Percentiles rank a stretch among this genome's conserved stretches.
These are phyloP conservation scores for Pterostichus madidus DNA, from an alignment of 2,888 invertebrate genomes.

Conservation along the genomic window DNA sequence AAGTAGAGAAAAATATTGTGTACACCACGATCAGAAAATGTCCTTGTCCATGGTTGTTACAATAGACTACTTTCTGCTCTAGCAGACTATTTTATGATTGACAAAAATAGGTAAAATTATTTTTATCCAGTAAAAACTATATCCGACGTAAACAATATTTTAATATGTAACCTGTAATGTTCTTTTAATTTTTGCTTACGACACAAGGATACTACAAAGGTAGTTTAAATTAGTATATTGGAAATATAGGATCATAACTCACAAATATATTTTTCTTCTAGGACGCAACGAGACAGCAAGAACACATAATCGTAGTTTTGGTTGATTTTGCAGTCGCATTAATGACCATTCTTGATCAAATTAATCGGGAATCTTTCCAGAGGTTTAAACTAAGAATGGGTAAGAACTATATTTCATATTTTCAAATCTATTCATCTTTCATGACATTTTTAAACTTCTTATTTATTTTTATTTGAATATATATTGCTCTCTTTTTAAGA, in stretches of 20 bases:
- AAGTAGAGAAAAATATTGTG: no score
- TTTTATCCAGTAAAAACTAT: no score
- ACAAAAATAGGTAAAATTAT: no score
- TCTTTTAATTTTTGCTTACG: background rate
- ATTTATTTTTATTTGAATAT: no score
- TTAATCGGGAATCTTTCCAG: slow-evolving; percentile 98
- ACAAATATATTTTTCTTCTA: slow-evolving; percentile 73
- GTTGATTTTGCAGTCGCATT: slow-evolving; percentile 97
- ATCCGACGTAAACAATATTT: no score
- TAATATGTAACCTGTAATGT: slow-evolving; percentile 50
- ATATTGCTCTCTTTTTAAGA: background rate
- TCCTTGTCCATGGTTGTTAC: no score
- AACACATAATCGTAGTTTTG: slow-evolving; percentile 92
- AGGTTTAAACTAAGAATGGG: slow-evolving; percentile 96
- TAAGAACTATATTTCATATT: slow-evolving; percentile 75
- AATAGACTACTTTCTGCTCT: no score
- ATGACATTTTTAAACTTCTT: background rate
- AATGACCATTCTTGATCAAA: slow-evolving; percentile 95
- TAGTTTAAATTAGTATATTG: slow-evolving; percentile 23
- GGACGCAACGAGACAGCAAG: slow-evolving; percentile 88
- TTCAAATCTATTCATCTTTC: slow-evolving; percentile 13
- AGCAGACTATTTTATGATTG: no score
- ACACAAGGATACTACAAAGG: slow-evolving; percentile 67
- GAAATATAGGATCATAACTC: no score
- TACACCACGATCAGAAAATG: no score